Base-by-base conservation (phyloP, 92 coral and sea anemone genomes). In the Paragorgia papillata region DNA sequence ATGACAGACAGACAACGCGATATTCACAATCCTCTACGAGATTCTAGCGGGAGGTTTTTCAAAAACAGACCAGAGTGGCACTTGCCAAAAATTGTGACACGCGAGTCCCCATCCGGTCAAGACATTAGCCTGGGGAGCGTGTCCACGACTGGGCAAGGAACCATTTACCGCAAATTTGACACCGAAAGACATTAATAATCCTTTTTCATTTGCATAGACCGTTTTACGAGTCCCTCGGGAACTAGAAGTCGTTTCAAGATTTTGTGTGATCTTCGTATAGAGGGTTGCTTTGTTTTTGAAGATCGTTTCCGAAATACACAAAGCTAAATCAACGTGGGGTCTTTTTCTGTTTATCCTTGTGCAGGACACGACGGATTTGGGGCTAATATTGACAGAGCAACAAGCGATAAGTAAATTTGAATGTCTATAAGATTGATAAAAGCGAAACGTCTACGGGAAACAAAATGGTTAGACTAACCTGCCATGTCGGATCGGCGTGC, bases 401-500 rank as follows among this genome's bases (percentile, higher is more conserved):
- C 18, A 31, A 3, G 35, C 78, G 75, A 68, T 68, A 54, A 71
- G 37, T 51, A 70, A 71, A 71, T 53, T 71, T 53, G 31, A 71
- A 54, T 71, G 78, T 71, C 78, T 51, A 31, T n/a, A n/a, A n/a
- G 17, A 50, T 17, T 48, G 40, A 27, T 64, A 34, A 64, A 37
- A 64, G 7, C 3, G 20, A n/a, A 51, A 5, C 58, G 17, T 6
- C 58, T 17, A 51, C 58, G 3, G 3, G 17, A 3, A 56, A 56
- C 9, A 27, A 21, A 29, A 5, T 20, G 69, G 67, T 31, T 14
- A 10, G 35, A 62, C 69, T 14, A 15, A 95, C 99, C 89, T 95
- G 99, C 99, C 99, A 95, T 0, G 99, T 95, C 1, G 99, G 99
- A 50, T 95, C 99, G 8, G 99, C 99, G 12, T 86, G 65, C 44